Conservation (phyloP, 1,140 invertebrate genomes). For the Sweltsa coloradensis region DNA sequence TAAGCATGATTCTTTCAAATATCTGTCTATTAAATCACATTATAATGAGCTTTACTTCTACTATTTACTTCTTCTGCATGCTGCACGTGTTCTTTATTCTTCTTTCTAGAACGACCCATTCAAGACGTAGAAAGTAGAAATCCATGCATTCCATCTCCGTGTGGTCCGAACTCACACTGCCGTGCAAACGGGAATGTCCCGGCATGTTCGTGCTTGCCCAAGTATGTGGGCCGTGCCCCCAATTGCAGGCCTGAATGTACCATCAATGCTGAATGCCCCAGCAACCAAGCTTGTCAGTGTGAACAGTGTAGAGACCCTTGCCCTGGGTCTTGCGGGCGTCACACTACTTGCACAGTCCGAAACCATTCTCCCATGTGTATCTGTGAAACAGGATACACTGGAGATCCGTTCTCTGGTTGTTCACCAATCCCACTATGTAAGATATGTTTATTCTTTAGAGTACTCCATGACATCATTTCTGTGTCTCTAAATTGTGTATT, state of each 20-base stretch:
- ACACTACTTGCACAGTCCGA: slow-evolving; percentile 35
- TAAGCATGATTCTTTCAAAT: slow-evolving; percentile 14
- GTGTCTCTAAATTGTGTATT: no score
- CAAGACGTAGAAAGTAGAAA: slow-evolving; percentile 20
- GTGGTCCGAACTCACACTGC: slow-evolving; percentile 35
- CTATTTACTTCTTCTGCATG: background rate
- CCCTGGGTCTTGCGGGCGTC: slow-evolving; percentile 39
- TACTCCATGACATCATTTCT: no score
- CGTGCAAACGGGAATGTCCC: slow-evolving; percentile 21
- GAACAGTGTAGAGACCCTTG: slow-evolving; percentile 42
- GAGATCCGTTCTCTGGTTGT: slow-evolving; percentile 38
- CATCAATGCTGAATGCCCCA: slow-evolving; percentile 33
- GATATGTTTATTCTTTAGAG: no score
- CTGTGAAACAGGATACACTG: slow-evolving; percentile 37
- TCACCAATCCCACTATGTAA: slow-evolving; percentile 17
- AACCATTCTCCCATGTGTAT: slow-evolving; percentile 42
- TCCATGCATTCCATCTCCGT: slow-evolving; percentile 38
- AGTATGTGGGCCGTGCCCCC: slow-evolving; percentile 33
- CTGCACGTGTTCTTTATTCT: slow-evolving; percentile 1
- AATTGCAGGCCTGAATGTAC: slow-evolving; percentile 37
- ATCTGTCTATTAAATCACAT: slow-evolving; percentile 9
- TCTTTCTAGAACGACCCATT: background rate
- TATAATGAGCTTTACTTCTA: background rate
- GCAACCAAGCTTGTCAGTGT: slow-evolving; percentile 34
- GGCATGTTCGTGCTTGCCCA: slow-evolving; percentile 27